Percentiles rank a stretch among this genome's conserved stretches.
phyloP scores from a whole-genome alignment of 2,888 invertebrate species.

The Vandiemenella viatica region DNA sequence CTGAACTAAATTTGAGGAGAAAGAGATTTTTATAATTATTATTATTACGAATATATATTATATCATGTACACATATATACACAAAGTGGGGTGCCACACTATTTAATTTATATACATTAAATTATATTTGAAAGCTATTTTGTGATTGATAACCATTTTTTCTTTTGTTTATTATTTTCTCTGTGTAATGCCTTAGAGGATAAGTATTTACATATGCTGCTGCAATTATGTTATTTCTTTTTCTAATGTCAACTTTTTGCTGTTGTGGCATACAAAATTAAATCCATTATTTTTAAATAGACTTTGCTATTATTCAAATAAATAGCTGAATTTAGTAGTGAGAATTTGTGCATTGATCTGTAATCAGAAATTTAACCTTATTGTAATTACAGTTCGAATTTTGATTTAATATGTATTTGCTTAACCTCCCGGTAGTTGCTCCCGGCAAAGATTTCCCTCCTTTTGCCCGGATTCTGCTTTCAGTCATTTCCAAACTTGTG shows the following conservation, averaged over 20 bases:
- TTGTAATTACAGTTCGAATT: no score
- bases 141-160: constrained; percentile 11
- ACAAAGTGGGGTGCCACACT: background rate
- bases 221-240: no score
- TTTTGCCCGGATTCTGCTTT: background rate
- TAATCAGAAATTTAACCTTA: no score
- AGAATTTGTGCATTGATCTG: background rate
- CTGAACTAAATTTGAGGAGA: background rate
- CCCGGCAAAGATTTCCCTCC: background rate
- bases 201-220: no score
- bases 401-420: no score
- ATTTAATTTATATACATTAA: constrained; percentile 1
- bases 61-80: constrained; percentile 1
- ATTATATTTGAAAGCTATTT: constrained; percentile 6
- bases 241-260: no score
- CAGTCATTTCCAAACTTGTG: background rate
- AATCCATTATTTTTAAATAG: no score
- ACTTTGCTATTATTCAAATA: no score
- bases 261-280: no score
- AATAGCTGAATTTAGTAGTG: background rate
- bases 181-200: background rate
- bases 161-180: constrained; percentile 1
- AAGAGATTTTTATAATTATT: no score
- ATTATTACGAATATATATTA: constrained; percentile 6
- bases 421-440: background rate